Evolutionary conservation across 2,797 vertebrate genomes (phyloP), one percentile per base, ranked within the genome.

Genomic region (Anguilla obscura): DNA sequence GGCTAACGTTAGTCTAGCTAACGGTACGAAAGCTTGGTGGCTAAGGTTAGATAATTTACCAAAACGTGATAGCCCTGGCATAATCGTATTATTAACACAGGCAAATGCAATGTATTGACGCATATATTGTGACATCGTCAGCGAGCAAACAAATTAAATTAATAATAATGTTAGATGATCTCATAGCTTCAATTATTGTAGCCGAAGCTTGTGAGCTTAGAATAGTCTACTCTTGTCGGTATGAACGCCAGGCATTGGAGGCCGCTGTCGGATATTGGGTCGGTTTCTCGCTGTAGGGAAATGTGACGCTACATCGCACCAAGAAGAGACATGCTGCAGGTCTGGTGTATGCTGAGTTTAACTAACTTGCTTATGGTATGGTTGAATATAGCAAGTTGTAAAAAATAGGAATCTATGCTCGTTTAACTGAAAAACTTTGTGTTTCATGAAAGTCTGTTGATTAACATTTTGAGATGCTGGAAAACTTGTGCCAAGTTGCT

Each of bases 201-300:
- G 60, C 60, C 50, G 88, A 87, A 83, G 60, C 86, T 54, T 86
- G 86, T 54, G 76, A 74, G 60, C 45, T 84, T 85, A 83, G 40
- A 4, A 45, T 45, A 45, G 40, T 45, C 40, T 45, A 45, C 40
- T 45, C 85, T 84, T 85, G 85, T 85, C 74, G 66, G 58, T 45
- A 27, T 45, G 48, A 60, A 86, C 86, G 88, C 88, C 88, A 89
- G 86, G 45, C 76, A 14, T 54, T 54, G 48, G 85, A 60, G 85
- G 71, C 85, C 79, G 76, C 76, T 66, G 33, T 30, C 63, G 50
- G 33, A 89, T 40, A 40, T 16, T n/a, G 88, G 85, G 60, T 54
- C 85, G 9, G 88, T 84, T 80, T 86, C 63, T 36, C 27, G 12
- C 10, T 54, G 52, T 10, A 12, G 50, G 50, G 50, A 52, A 10